Evolutionary conservation across 2,113 vertebrate genomes (phyloP).

Genomic region (Tragelaphus scriptus): DNA sequence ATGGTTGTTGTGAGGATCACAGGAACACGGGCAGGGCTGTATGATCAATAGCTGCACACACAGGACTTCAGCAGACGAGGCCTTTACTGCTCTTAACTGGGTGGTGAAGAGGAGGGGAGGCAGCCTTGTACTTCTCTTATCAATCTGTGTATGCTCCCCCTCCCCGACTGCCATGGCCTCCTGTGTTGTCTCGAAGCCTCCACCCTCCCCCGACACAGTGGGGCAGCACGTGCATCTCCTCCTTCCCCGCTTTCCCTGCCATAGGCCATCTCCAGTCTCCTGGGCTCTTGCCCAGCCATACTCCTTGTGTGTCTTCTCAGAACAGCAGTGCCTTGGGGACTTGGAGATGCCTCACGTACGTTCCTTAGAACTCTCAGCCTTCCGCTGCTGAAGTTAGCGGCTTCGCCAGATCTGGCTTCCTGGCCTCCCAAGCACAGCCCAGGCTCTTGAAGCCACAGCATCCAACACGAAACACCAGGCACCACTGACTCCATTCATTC

Average conservation of each 20-base stretch:
- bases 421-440: too few relatives aligned
- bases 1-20: not conserved
- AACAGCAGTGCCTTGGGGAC: accelerated
- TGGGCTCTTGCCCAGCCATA: too few relatives aligned
- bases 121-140: not conserved
- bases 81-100: not conserved
- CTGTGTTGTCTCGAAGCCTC: not conserved
- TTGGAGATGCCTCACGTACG: accelerated
- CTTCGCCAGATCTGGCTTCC: not conserved
- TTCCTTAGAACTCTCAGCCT: not conserved
- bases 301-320: not conserved
- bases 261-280: not conserved
- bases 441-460: not conserved
- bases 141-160: not conserved
- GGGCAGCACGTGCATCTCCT: accelerated
- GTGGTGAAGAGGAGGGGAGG: not conserved
- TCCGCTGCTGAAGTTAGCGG: not conserved
- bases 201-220: not conserved
- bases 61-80: not conserved
- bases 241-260: not conserved
- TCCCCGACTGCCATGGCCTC: not conserved
- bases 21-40: not conserved
- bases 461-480: not conserved
- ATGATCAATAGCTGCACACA: accelerated
- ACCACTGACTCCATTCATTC: not conserved